Percentiles rank a stretch among this genome's conserved stretches.
phyloP scores from a whole-genome alignment of 2,113 vertebrate species.

The Megaceryle maxima region DNA sequence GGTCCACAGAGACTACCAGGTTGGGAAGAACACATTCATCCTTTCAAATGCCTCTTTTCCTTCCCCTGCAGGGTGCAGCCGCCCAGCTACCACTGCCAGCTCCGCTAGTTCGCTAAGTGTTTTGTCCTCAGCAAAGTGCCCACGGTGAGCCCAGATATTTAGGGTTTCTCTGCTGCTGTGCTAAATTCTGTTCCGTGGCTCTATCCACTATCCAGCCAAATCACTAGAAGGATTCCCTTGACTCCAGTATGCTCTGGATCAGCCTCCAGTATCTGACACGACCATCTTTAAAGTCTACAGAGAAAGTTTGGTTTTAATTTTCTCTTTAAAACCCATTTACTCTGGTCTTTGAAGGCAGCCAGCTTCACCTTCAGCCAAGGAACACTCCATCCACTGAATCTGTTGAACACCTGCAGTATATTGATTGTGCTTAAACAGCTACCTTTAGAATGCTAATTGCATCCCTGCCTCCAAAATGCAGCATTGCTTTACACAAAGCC shows the following conservation, averaged over 20 bases:
- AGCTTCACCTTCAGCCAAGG: background rate
- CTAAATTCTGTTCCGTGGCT: background rate
- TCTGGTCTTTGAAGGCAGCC: background rate
- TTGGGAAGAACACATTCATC: background rate
- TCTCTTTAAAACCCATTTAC: background rate
- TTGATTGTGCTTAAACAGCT: background rate
- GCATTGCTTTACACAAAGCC: background rate
- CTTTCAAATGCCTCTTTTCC: background rate
- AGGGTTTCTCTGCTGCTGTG: background rate
- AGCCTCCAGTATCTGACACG: background rate
- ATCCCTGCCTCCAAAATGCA: background rate
- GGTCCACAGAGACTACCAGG: background rate
- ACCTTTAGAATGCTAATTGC: constrained; percentile 10
- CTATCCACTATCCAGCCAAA: background rate
- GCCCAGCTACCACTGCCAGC: background rate
- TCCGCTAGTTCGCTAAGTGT: background rate
- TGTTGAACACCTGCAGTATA: background rate
- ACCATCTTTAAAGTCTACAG: background rate
- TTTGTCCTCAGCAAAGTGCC: background rate
- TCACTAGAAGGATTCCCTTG: background rate
- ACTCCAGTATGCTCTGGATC: background rate
- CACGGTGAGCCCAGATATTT: background rate
- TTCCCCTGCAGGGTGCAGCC: background rate
- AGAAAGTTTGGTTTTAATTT: background rate
- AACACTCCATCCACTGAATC: background rate